These are phyloP conservation scores for Seriola rivoliana DNA, from an alignment of 2,113 vertebrate genomes.

Conservation along the genomic window DNA sequence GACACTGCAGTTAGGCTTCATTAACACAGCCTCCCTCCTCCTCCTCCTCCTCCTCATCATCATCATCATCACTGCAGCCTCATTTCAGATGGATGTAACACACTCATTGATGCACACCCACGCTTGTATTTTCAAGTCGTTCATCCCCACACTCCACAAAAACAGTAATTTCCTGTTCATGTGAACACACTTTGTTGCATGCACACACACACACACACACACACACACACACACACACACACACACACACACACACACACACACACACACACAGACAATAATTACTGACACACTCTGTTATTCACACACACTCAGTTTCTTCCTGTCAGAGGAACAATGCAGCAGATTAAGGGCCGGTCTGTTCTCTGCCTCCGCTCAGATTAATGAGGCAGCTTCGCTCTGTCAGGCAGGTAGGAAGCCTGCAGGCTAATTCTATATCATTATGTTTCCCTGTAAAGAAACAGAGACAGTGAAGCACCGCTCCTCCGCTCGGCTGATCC, in stretches of 20 bases:
- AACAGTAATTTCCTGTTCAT: constrained; percentile 15
- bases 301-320: constrained; percentile 26
- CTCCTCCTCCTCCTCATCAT: background rate
- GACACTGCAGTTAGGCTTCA: constrained; percentile 9
- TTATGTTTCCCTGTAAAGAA: constrained; percentile 57
- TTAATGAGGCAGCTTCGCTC: constrained; percentile 56
- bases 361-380: constrained; percentile 50
- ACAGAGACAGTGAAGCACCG: constrained; percentile 21
- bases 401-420: constrained; percentile 66
- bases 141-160: background rate
- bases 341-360: constrained; percentile 45
- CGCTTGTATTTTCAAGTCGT: background rate
- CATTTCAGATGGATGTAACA: background rate
- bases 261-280: background rate
- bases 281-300: constrained; percentile 16
- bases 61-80: background rate
- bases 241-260: background rate
- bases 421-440: constrained; percentile 66
- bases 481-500: constrained; percentile 4
- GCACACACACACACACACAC: background rate
- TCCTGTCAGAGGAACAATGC: constrained; percentile 53
- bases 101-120: background rate
- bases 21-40: background rate
- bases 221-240: background rate
- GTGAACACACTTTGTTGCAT: background rate